phyloP scores from a whole-genome alignment of 2,888 invertebrate species.

The Dastarcus helophoroides region DNA sequence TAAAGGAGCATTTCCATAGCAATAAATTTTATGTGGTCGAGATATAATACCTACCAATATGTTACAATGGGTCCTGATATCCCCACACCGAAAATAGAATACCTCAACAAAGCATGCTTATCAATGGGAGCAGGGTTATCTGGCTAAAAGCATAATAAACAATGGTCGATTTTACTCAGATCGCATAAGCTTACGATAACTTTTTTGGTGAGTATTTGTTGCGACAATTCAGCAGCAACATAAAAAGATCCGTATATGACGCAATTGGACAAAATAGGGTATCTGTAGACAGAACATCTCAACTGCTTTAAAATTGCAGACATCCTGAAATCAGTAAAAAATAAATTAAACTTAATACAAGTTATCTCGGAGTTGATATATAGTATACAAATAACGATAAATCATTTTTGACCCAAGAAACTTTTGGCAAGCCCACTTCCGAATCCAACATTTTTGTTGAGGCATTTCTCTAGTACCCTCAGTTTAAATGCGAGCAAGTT shows the following conservation, averaged over 20 bases:
- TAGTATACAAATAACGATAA: too few relatives aligned
- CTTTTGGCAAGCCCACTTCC: too few relatives aligned
- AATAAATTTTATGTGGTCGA: neutral
- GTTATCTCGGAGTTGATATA: too few relatives aligned
- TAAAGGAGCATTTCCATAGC: too few relatives aligned
- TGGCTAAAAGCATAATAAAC: too few relatives aligned
- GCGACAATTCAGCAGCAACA: slow-evolving; percentile 67
- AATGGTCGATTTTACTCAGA: too few relatives aligned
- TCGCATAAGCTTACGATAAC: slow-evolving; percentile 45
- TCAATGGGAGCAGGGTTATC: too few relatives aligned
- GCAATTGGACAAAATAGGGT: slow-evolving; percentile 42
- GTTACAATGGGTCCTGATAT: neutral
- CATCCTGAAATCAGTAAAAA: slow-evolving; percentile 19
- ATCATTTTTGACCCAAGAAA: too few relatives aligned
- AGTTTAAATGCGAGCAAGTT: too few relatives aligned
- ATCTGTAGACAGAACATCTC: slow-evolving; percentile 34
- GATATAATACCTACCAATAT: neutral
- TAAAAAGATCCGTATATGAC: slow-evolving; percentile 66
- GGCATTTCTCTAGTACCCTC: too few relatives aligned
- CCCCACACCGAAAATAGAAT: neutral
- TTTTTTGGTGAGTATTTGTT: slow-evolving; percentile 60
- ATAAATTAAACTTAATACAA: too few relatives aligned
- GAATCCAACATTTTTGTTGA: too few relatives aligned
- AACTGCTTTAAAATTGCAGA: slow-evolving; percentile 18
- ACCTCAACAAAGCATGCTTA: neutral